Evolutionary conservation across 1,140 invertebrate genomes (phyloP).

Genomic region (Diabrotica virgifera): DNA sequence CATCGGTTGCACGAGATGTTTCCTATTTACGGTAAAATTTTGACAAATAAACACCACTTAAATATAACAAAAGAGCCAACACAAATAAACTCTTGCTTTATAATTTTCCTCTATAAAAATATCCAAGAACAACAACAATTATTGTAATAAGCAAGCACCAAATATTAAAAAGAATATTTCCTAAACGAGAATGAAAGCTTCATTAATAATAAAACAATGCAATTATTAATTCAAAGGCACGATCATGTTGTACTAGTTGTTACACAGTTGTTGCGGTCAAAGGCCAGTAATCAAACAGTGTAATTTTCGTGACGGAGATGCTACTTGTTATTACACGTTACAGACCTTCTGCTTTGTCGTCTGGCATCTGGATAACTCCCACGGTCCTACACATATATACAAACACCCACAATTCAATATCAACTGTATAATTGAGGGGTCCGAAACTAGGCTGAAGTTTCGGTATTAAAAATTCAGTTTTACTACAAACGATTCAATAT

Average conservation of each 20-base stretch:
- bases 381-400: constrained; percentile 19
- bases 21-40: no score
- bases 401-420: constrained; percentile 21
- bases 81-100: no score
- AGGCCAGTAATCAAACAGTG: constrained; percentile 28
- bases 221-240: constrained; percentile 25
- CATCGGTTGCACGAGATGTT: no score
- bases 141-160: constrained; percentile 5
- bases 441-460: not conserved
- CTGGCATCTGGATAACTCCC: constrained; percentile 13
- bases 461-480: no score
- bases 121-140: constrained; percentile 16
- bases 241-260: constrained; percentile 32
- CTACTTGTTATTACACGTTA: constrained; percentile 18
- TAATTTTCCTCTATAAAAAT: not conserved
- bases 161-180: not conserved
- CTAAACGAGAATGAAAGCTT: constrained; percentile 1
- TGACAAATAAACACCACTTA: no score
- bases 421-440: constrained; percentile 5
- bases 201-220: constrained; percentile 17
- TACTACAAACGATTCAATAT: no score
- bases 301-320: constrained; percentile 26
- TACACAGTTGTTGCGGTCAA: constrained; percentile 31
- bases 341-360: constrained; percentile 6
- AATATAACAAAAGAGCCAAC: no score